Evolutionary conservation across 2,113 vertebrate species (phyloP), one percentile per base, ranked within the genome.

Genomic region (Egretta garzetta): DNA sequence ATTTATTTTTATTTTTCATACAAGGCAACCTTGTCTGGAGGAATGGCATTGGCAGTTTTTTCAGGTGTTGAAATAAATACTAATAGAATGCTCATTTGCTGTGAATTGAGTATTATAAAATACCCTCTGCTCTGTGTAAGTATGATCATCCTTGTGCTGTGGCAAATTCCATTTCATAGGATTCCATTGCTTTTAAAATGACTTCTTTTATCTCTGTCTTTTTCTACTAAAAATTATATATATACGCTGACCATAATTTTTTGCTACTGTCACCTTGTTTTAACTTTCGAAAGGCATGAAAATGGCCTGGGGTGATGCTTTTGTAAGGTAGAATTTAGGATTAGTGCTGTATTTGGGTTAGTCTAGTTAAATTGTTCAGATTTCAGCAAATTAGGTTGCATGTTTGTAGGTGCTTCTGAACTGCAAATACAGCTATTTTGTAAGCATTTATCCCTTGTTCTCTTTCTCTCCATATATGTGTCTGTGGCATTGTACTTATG

Each of bases 71-170:
- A 93, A 85, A 66, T 90, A 92, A 96, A 88, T 70, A 77, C 58
- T 95, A 66, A 73, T 15, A 66, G 74, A 96, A 86, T 76, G 21
- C 13, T 96, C 8, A 50, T 85, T 96, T 96, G 75, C 43, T 88
- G 32, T 92, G 74, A 89, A 79, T 86, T 84, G 43, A 88, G 23
- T 93, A 67, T 84, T 95, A 20, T 66, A 43, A 96, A 91, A 91
- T 55, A 64, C 9, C 39, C 49, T 55, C 68, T 96, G 7, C 50
- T 88, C 39, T 50, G 6, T 64, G 18, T 37, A 76, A 80, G 12
- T 33, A 20, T 52, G 23, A 33, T 67, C 49, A 49, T 67, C 30
- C 23, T 84, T 7, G 2, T 7, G 20, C 52, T 73, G 37, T 47
- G 39, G 13, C 59, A 92, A 90, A 71, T 77, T 80, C 9, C 1